Percentiles rank a stretch among this genome's conserved stretches.
Evolutionary conservation across 35 echinoderm and acorn worm genomes (phyloP).

Genomic region (Apostichopus parvimensis): DNA sequence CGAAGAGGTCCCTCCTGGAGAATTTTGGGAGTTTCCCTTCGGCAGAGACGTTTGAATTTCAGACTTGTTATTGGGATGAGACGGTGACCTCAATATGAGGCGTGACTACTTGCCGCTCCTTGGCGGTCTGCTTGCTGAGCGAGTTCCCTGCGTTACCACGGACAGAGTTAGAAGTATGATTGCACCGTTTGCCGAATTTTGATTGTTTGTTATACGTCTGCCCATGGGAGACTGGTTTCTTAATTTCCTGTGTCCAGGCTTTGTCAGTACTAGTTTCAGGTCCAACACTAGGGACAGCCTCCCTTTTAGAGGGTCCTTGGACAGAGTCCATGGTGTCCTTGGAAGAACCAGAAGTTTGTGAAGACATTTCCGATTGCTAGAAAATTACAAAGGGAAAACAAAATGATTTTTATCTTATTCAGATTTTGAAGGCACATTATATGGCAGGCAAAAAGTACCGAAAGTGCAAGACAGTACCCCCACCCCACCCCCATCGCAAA

Average conservation of each 20-base stretch:
- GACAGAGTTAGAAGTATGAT: slow-evolving; percentile 4
- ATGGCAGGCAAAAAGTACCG: too few species aligned
- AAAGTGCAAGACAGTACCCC: too few species aligned
- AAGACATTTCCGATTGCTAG: slow-evolving; percentile 92
- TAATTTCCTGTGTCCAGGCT: slow-evolving; percentile 1
- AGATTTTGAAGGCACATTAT: too few species aligned
- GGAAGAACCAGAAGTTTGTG: slow-evolving; percentile 82
- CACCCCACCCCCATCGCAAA: too few species aligned
- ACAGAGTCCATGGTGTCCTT: slow-evolving; percentile 69
- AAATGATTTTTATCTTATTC: too few species aligned
- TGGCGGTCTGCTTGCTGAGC: background rate
- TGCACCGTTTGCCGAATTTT: slow-evolving; percentile 30
- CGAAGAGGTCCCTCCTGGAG: background rate
- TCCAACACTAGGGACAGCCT: background rate
- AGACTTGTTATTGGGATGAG: slow-evolving; percentile 49
- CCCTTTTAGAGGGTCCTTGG: background rate
- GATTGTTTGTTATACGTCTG: slow-evolving; percentile 8
- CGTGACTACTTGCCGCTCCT: slow-evolving; percentile 14
- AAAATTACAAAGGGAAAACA: background rate
- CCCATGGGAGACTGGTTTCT: slow-evolving; percentile 7
- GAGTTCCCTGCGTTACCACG: background rate
- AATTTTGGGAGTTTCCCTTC: slow-evolving; percentile 11
- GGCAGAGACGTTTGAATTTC: slow-evolving; percentile 26
- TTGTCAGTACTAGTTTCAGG: slow-evolving; percentile 12
- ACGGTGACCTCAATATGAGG: slow-evolving; percentile 52